Conservation (phyloP, 2,113 vertebrate species). For the Cyphomyrus discorhynchus region DNA sequence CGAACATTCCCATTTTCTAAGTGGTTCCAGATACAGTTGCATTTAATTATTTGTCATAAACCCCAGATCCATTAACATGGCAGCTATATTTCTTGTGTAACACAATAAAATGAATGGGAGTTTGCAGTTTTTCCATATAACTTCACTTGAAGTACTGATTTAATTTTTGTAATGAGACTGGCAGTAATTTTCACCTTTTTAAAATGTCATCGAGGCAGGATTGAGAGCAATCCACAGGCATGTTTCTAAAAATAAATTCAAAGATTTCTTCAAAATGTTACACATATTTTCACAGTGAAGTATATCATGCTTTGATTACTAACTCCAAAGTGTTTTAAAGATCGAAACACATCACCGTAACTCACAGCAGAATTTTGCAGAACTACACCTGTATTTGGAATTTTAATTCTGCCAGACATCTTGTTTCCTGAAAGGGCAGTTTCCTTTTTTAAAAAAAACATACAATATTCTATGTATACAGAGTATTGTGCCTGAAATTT, state of each 20-base stretch:
- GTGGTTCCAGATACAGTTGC: background rate
- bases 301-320: background rate
- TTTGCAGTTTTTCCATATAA: background rate
- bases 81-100: background rate
- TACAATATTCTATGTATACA: background rate
- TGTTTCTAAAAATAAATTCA: background rate
- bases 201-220: background rate
- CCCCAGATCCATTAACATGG: background rate
- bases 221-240: background rate
- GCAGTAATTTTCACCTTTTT: slow-evolving; percentile 1
- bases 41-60: background rate
- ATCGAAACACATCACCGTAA: background rate
- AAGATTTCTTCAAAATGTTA: background rate
- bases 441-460: background rate
- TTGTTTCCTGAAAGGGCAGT: background rate
- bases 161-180: background rate
- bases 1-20: background rate
- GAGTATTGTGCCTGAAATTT: background rate
- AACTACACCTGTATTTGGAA: background rate
- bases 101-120: background rate
- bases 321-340: background rate
- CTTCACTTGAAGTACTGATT: background rate
- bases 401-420: background rate
- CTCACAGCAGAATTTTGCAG: background rate
- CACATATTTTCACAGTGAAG: background rate